Percentiles rank a stretch among this genome's conserved stretches.
Conservation (phyloP, 2,113 vertebrate species). For the Panthera uncia region DNA sequence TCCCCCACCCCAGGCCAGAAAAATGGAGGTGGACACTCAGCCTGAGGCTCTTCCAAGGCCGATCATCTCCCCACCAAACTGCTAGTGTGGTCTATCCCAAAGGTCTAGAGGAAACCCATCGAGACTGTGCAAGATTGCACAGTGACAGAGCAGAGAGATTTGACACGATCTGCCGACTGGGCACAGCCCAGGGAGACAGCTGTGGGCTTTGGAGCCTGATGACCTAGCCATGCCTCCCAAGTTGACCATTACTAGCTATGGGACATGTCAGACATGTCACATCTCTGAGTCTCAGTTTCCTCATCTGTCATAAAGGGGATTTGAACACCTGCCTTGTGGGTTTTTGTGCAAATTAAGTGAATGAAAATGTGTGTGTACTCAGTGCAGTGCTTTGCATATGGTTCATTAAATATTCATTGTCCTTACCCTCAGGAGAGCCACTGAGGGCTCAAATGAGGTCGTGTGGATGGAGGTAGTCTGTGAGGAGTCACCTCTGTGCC, state of each 20-base stretch:
- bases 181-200: background rate
- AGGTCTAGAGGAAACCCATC: background rate
- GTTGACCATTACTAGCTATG: background rate
- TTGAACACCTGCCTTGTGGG: background rate
- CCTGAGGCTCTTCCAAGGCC: background rate
- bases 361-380: background rate
- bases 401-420: constrained; percentile 44
- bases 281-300: background rate
- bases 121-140: background rate
- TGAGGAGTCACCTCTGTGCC: background rate
- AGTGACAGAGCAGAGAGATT: background rate
- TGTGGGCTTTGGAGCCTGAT: background rate
- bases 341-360: background rate
- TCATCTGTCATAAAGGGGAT: background rate
- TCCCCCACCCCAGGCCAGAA: background rate
- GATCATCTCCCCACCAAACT: background rate
- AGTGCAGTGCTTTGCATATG: background rate
- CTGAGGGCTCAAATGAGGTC: background rate
- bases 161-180: background rate
- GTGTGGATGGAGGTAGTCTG: background rate
- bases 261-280: background rate
- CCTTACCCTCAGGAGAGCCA: background rate
- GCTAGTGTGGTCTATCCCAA: background rate
- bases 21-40: background rate
- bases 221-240: background rate